Conservation (phyloP, 2,797 vertebrate species). For the Enteromius anoplus region DNA sequence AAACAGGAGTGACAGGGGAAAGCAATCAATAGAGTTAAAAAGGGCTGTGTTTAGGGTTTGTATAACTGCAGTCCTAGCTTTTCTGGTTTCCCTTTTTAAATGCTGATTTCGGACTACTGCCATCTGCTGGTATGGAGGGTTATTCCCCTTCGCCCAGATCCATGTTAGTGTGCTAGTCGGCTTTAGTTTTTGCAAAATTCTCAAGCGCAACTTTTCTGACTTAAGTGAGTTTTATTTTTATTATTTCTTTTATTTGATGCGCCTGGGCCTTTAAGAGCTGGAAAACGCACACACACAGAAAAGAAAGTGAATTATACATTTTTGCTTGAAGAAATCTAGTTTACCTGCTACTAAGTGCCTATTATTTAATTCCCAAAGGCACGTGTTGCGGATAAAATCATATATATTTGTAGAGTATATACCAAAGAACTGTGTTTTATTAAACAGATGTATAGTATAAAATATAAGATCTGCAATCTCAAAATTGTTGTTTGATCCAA, state of each 20-base stretch:
- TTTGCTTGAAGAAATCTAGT: not conserved
- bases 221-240: not conserved
- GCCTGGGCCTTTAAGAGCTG: not conserved
- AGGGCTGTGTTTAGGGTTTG: not conserved
- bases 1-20: not conserved
- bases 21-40: too few relatives aligned
- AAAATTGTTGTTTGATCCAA: not conserved
- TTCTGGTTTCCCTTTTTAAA: not conserved
- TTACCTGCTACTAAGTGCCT: not conserved
- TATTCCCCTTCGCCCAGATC: not conserved
- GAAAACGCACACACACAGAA: not conserved
- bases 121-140: not conserved
- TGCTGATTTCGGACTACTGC: not conserved
- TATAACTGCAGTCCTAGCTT: not conserved
- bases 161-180: not conserved
- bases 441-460: not conserved
- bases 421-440: not conserved
- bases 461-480: not conserved
- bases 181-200: not conserved
- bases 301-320: not conserved
- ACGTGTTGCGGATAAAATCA: not conserved
- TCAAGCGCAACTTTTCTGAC: not conserved
- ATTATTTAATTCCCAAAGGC: not conserved
- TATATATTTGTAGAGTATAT: not conserved
- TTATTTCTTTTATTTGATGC: not conserved